Conservation (phyloP, 2,888 invertebrate species). For the Agrenia bidenticulata region DNA sequence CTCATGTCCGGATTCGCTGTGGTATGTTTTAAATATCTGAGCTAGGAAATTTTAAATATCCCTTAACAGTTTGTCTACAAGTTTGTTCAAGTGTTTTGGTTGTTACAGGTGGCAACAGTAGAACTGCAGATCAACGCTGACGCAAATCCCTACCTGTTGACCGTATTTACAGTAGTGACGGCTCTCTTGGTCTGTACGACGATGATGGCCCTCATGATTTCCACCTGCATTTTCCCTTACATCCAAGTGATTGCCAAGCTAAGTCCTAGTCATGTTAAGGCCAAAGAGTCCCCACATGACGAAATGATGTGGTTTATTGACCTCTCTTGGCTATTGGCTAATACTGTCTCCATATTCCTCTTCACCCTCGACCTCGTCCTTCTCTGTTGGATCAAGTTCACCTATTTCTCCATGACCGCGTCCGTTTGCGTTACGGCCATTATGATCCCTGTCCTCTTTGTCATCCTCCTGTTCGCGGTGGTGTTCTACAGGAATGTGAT, state of each 20-base stretch:
- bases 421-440: constrained; percentile 29
- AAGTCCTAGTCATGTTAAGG: constrained; percentile 11
- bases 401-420: constrained; percentile 33
- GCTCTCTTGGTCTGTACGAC: constrained; percentile 45
- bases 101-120: constrained; percentile 45
- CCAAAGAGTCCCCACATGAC: constrained; percentile 47
- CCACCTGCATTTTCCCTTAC: constrained; percentile 39
- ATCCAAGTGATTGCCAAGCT: constrained; percentile 40
- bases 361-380: constrained; percentile 49
- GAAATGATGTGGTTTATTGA: constrained; percentile 39
- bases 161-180: constrained; percentile 45
- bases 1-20: constrained; percentile 49
- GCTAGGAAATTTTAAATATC: not conserved
- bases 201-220: constrained; percentile 45
- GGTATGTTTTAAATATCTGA: constrained; percentile 22
- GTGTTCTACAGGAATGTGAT: constrained; percentile 44
- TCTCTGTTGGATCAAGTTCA: constrained; percentile 48
- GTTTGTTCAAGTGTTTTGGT: not conserved
- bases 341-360: constrained; percentile 44
- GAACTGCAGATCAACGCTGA: constrained; percentile 50
- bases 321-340: constrained; percentile 41
- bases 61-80: not conserved
- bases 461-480: constrained; percentile 45
- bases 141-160: constrained; percentile 35
- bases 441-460: constrained; percentile 45